Evolutionary conservation across 1,140 invertebrate species (phyloP), one percentile per base, ranked within the genome.

Genomic region (Homarus americanus): DNA sequence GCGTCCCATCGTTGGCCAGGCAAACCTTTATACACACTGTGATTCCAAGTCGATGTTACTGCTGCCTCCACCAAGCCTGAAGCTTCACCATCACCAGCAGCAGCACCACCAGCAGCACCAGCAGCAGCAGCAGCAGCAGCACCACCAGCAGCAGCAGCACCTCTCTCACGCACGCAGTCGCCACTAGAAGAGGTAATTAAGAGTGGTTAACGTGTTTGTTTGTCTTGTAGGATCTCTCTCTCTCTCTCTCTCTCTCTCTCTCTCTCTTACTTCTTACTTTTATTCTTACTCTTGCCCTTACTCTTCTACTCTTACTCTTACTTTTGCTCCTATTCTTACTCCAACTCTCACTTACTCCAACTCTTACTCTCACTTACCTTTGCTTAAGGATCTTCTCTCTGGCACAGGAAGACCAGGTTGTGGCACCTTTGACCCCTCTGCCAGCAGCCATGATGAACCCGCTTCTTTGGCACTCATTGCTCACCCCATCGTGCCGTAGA

Each of bases 401-500:
- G 49, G 89, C 91, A 93, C 97, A 98, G 34, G 95, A 94, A 0
- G 97, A 98, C 97, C 97, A 98, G 5, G 96, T 96, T 1, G 97
- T 97, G 94, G 98, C 97, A 2, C 97, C 97, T 82, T 94, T 94
- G 24, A 96, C 96, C 17, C 97, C 97, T 91, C 97, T 94, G 0
- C 97, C 97, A 0, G 97, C 97, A 0, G 97, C 97, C 97, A 98
- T 98, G 78, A 98, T 97, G 93, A 96, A 97, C 24, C 97, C 96
- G 92, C 97, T 97, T 87, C 96, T 96, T 28, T 97, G 96, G 91
- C 97, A 98, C 63, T 94, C 94, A 92, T 97, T 98, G 41, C 96
- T 96, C 7, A 95, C 96, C 1, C 96, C 96, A 92, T 98, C 97
- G 92, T 98, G 97, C 75, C 96, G 96, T 97, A 98, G 97, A 24